Percentiles rank a stretch among this genome's conserved stretches.
Conservation (phyloP, 2,113 vertebrate species). For the Pedionomus torquatus region DNA sequence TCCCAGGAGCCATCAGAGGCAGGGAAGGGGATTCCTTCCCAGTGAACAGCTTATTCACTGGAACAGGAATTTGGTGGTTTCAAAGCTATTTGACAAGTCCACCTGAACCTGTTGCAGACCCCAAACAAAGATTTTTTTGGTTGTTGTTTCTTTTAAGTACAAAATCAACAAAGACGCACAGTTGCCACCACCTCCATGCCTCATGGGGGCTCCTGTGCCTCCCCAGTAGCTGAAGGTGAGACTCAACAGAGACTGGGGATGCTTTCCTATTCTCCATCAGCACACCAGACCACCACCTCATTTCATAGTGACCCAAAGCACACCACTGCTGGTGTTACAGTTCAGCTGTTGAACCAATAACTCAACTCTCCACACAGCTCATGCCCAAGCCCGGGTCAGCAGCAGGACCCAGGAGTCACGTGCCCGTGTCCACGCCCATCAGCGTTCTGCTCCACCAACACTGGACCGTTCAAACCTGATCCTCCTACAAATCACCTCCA, state of each 20-base stretch:
- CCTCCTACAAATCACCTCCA: neutral
- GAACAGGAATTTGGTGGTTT: neutral
- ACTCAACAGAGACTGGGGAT: neutral
- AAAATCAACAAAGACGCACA: neutral
- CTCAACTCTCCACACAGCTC: fast-evolving
- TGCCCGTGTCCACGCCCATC: neutral
- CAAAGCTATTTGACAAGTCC: neutral
- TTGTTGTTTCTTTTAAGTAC: neutral
- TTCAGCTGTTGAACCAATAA: neutral
- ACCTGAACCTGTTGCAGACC: neutral
- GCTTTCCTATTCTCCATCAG: neutral
- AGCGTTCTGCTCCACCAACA: fast-evolving
- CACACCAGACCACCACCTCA: neutral
- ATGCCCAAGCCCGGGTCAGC: fast-evolving
- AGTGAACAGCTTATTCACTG: neutral
- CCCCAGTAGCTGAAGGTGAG: neutral
- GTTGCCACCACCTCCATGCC: neutral
- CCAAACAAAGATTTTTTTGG: too few relatives aligned
- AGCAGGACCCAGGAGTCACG: fast-evolving
- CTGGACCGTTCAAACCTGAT: neutral
- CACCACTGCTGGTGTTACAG: neutral
- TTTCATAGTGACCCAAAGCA: neutral
- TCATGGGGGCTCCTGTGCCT: fast-evolving
- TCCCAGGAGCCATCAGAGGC: neutral
- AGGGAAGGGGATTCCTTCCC: neutral